Conservation (phyloP, 1,140 invertebrate species). For the Drosophila santomea region DNA sequence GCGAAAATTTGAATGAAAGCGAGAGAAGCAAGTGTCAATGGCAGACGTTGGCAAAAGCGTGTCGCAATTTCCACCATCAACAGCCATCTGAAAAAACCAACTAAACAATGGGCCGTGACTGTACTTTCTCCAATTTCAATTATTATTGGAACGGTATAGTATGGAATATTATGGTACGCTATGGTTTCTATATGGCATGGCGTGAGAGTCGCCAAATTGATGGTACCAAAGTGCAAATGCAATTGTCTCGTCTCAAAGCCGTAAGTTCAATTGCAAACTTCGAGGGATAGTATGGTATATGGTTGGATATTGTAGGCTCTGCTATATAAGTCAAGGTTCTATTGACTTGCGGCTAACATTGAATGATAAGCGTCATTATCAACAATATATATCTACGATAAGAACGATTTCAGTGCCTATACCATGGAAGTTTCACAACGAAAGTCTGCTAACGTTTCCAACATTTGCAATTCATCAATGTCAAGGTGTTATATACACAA, state of each 20-base stretch:
- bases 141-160: slow-evolving; percentile 10
- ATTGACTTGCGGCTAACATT: slow-evolving; percentile 56
- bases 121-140: slow-evolving; percentile 72
- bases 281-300: neutral
- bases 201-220: slow-evolving; percentile 18
- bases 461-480: slow-evolving; percentile 64
- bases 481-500: slow-evolving; percentile 36
- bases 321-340: slow-evolving; percentile 74
- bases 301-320: neutral
- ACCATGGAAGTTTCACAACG: slow-evolving; percentile 1
- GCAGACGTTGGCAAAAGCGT: slow-evolving; percentile 65
- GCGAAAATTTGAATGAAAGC: slow-evolving; percentile 77
- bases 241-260: neutral
- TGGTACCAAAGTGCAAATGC: slow-evolving; percentile 27
- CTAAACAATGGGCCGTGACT: slow-evolving; percentile 63
- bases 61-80: slow-evolving; percentile 69
- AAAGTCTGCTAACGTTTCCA: slow-evolving; percentile 11
- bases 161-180: neutral
- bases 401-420: neutral
- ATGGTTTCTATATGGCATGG: slow-evolving; percentile 12
- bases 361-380: slow-evolving; percentile 49
- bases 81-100: slow-evolving; percentile 14
- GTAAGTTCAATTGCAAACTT: neutral
- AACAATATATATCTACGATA: slow-evolving; percentile 25
- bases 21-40: slow-evolving; percentile 60